These are phyloP conservation scores for Ormyrus thymus DNA, from an alignment of 2,888 invertebrate genomes.

Conservation along the genomic window DNA sequence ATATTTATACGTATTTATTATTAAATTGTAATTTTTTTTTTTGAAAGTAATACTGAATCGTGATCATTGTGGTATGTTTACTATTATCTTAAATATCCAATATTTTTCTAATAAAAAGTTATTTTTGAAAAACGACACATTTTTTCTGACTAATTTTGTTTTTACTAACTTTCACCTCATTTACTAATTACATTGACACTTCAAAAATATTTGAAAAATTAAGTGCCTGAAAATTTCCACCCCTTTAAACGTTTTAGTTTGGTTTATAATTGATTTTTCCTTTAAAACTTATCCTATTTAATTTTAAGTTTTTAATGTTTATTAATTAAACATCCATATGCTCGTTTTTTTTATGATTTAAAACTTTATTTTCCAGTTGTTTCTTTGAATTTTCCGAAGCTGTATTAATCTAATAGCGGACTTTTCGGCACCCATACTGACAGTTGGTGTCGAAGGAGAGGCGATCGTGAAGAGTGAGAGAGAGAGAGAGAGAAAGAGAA, in stretches of 20 bases:
- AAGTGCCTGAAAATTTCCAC: conserved; percentile 45
- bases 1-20: conserved; percentile 3
- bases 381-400: conserved; percentile 50
- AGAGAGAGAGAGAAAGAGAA: conserved; percentile 24
- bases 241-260: neutral
- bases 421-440: conserved; percentile 35
- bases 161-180: conserved; percentile 6
- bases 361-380: conserved; percentile 54
- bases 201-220: conserved; percentile 1
- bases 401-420: conserved; percentile 46
- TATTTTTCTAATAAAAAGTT: conserved; percentile 54
- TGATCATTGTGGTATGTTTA: conserved; percentile 38
- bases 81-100: conserved; percentile 31
- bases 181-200: conserved; percentile 1
- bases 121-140: conserved; percentile 40
- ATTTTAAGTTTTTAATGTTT: neutral
- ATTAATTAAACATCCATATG: conserved; percentile 1
- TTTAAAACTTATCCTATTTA: neutral
- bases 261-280: conserved; percentile 5
- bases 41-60: conserved; percentile 28
- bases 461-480: conserved; percentile 30
- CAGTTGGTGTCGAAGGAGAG: neutral
- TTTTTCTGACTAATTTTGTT: conserved; percentile 35
- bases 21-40: conserved; percentile 37
- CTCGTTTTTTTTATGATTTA: conserved; percentile 43